Base-by-base conservation (phyloP, 2,113 vertebrate genomes). In the Centropus bengalensis region DNA sequence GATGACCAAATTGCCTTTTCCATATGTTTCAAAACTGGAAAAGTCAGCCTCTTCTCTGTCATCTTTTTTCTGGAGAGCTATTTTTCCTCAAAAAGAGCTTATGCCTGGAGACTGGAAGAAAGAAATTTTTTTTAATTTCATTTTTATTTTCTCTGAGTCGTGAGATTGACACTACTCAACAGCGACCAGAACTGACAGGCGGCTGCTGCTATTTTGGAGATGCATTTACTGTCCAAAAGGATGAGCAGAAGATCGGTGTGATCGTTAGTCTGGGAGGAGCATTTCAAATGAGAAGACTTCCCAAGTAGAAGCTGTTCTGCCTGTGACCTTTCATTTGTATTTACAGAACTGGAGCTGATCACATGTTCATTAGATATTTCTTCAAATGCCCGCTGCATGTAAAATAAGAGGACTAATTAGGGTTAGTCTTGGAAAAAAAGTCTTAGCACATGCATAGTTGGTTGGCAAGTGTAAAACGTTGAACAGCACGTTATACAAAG, bases 341-440 rank as follows among this genome's bases (percentile, higher is more conserved):
- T 91, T 89, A 55, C 74, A 66, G 86, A 66, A 86, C 70, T 3
- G 6, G 54, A 89, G 84, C 54, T 26, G 36, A 51, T 66, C 58
- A 30, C 68, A 75, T 8, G 10, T 64, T 89, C 76, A 55, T 93
- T 56, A 90, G 82, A 9, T 75, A 68, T 68, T 90, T 91, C 60
- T 91, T 93, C 75, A 88, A 86, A 93, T 83, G 93, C 52, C 52
- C 47, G 45, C 67, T 95, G 91, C 88, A 33, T 55, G 71, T 51
- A 63, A 75, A 93, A 67, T n/a, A 71, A 82, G 40, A 55, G 44
- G 54, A 81, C 12, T 95, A 85, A 96, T 78, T 89, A 23, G 81
- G 49, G 63, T 91, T 71, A 68, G 76, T 91, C 91, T 36, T 4
- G 20, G 18, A 36, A 76, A 80, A 32, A 32, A 64, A 92, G 27